Percentiles rank a stretch among this genome's conserved stretches.
phyloP scores from a whole-genome alignment of 37 sponge, comb jelly and placozoan species.

The Spongia lamella region DNA sequence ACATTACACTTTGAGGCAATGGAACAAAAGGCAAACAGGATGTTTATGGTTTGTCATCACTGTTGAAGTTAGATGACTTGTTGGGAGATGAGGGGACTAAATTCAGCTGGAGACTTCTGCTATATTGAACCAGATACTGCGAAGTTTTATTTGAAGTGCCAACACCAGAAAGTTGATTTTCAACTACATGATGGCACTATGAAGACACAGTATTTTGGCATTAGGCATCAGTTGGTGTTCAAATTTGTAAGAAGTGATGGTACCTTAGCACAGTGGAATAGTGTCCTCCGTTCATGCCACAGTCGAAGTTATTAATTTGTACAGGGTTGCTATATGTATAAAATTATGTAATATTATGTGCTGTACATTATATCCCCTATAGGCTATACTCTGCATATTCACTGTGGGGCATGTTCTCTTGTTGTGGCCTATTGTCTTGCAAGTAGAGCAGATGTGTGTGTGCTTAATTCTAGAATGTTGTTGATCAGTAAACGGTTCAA shows the following conservation, averaged over 20 bases:
- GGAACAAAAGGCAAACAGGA: background rate
- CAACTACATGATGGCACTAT: too few relatives aligned
- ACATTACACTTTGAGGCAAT: background rate
- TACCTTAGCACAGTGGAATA: background rate
- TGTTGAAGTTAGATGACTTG: slow-evolving; percentile 1
- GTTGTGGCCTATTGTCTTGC: slow-evolving; percentile 16
- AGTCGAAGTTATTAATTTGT: too few relatives aligned
- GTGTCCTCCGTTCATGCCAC: too few relatives aligned
- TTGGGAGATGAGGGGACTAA: slow-evolving; percentile 6
- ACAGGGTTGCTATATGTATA: too few relatives aligned
- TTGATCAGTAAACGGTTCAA: slow-evolving; percentile 14
- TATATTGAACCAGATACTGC: slow-evolving; percentile 4
- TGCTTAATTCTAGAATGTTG: background rate
- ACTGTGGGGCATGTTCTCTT: background rate
- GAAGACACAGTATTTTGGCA: too few relatives aligned
- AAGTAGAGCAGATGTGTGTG: background rate
- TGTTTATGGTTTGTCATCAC: background rate
- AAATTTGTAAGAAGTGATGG: slow-evolving; percentile 23
- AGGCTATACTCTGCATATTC: background rate
- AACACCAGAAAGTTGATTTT: background rate
- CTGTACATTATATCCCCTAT: too few relatives aligned
- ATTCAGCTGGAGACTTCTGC: slow-evolving; percentile 21
- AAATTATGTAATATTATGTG: too few relatives aligned
- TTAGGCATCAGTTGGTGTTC: background rate
- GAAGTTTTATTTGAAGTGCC: background rate